Percentiles rank a stretch among this genome's conserved stretches.
Evolutionary conservation across 2,888 invertebrate species (phyloP).

Genomic region (Cryptophagus acutangulus): DNA sequence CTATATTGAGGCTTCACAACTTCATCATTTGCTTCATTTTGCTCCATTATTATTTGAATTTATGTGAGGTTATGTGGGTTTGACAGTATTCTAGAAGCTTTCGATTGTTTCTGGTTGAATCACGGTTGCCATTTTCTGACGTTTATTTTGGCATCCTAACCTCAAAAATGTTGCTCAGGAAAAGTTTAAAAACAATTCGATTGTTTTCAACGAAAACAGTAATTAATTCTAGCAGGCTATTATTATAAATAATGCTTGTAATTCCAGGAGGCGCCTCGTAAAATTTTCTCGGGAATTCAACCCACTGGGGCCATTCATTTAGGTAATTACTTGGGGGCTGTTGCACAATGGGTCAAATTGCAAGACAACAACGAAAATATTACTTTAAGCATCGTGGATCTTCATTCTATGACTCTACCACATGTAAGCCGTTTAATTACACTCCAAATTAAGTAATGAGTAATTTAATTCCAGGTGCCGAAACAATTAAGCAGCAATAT

Average conservation of each 20-base stretch:
- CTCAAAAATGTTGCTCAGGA: too few relatives aligned
- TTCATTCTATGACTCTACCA: conserved; percentile 85
- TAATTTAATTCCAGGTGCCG: conserved; percentile 61
- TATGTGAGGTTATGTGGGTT: background rate
- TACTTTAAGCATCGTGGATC: conserved; percentile 81
- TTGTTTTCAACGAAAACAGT: too few relatives aligned
- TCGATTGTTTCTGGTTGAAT: too few relatives aligned
- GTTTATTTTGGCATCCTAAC: too few relatives aligned
- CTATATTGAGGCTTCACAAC: conserved; percentile 12
- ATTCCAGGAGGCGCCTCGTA: too few relatives aligned
- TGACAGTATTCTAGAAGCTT: background rate
- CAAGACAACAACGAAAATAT: conserved; percentile 69
- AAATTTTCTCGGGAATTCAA: conserved; percentile 89
- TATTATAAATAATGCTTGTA: too few relatives aligned
- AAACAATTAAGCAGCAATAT: conserved; percentile 60
- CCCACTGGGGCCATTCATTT: conserved; percentile 92
- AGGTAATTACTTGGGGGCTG: conserved; percentile 95
- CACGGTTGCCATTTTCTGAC: too few relatives aligned
- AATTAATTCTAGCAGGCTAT: too few relatives aligned
- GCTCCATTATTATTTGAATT: conserved; percentile 7
- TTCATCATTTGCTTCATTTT: conserved; percentile 3
- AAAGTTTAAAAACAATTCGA: too few relatives aligned
- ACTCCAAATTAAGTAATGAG: too few relatives aligned
- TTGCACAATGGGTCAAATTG: conserved; percentile 77
- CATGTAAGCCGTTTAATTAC: conserved; percentile 55